A percentile compares a stretch with the other conserved stretches of the same genome.
These are phyloP conservation scores for Halichondria panicea DNA, from an alignment of 37 sponge, comb jelly and placozoan genomes.

Conservation along the genomic window DNA sequence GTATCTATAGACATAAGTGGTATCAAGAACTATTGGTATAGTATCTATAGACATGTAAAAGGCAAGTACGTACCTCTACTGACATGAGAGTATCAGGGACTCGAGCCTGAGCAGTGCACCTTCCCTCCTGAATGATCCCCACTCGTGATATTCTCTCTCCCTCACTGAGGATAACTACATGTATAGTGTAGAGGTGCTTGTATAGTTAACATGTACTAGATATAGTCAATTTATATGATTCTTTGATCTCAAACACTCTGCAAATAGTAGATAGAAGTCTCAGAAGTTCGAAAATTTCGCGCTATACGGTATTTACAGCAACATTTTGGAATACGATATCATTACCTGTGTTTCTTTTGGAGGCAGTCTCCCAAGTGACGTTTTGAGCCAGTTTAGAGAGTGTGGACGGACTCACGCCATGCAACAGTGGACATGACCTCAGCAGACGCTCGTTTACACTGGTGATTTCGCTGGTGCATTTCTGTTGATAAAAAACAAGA, in stretches of 20 bases:
- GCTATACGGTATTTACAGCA: too few species aligned
- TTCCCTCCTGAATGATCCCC: conserved; percentile 36
- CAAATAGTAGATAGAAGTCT: too few species aligned
- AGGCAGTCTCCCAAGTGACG: conserved; percentile 30
- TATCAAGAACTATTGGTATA: background rate
- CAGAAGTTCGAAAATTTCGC: too few species aligned
- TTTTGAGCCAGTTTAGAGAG: conserved; percentile 11
- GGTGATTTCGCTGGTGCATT: background rate
- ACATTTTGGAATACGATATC: too few species aligned
- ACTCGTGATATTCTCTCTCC: conserved; percentile 20
- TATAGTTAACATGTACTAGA: background rate
- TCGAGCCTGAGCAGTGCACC: conserved; percentile 17
- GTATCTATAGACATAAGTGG: background rate
- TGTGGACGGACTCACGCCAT: conserved; percentile 18
- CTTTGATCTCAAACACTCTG: too few species aligned
- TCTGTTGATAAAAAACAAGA: too few species aligned
- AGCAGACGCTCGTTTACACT: conserved; percentile 22
- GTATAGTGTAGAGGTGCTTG: background rate
- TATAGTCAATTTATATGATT: background rate
- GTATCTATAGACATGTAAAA: background rate
- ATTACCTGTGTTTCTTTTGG: conserved; percentile 27
- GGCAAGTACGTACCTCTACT: conserved; percentile 5
- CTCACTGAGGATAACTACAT: conserved; percentile 24
- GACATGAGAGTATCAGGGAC: conserved; percentile 1
- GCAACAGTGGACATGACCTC: conserved; percentile 33